These are phyloP conservation scores for Conchocele bisecta DNA, from an alignment of 2,888 invertebrate genomes.

Conservation along the genomic window DNA sequence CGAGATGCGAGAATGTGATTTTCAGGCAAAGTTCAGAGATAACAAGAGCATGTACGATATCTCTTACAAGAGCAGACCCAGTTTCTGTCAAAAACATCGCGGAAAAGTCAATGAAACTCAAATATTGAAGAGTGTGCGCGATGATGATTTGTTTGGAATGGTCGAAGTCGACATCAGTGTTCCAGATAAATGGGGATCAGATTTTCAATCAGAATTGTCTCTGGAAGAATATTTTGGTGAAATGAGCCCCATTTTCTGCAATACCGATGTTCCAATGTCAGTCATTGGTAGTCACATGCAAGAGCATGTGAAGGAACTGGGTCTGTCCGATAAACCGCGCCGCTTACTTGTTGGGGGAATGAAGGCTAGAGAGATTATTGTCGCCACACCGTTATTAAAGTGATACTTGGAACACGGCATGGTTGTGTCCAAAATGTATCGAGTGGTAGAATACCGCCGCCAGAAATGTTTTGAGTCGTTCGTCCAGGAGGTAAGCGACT, in stretches of 20 bases:
- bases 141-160: constrained; percentile 14
- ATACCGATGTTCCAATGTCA: constrained; percentile 14
- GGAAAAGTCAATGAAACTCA: background rate
- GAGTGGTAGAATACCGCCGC: background rate
- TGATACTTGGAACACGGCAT: constrained; percentile 48
- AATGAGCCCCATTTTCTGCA: constrained; percentile 35
- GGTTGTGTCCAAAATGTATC: constrained; percentile 36
- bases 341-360: constrained; percentile 32
- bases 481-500: background rate
- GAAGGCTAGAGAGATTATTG: constrained; percentile 39
- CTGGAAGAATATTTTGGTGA: constrained; percentile 34
- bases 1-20: constrained; percentile 42
- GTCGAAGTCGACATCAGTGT: constrained; percentile 24
- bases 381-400: no score
- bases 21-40: no score
- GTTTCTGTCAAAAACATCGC: background rate
- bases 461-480: background rate
- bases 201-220: background rate
- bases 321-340: constrained; percentile 19
- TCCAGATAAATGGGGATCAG: constrained; percentile 8
- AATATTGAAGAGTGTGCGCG: constrained; percentile 3
- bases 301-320: constrained; percentile 6
- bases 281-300: constrained; percentile 13
- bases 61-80: background rate
- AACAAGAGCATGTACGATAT: no score